Base-by-base conservation (phyloP, 2,113 vertebrate species). In the Desmodus rotundus region DNA sequence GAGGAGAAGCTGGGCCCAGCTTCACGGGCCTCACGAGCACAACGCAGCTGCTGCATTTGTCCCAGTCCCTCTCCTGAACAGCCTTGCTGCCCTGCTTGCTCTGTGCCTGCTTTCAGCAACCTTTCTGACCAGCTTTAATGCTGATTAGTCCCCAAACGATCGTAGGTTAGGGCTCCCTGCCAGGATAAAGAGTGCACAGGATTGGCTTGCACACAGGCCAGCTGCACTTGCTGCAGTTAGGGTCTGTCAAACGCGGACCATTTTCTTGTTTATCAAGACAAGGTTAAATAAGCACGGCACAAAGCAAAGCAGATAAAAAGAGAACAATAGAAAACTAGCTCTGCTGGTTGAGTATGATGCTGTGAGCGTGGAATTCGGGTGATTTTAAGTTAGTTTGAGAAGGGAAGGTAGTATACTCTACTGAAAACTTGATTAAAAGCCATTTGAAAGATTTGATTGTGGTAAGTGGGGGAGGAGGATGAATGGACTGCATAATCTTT, bases 111-210 rank as follows among this genome's bases (percentile, higher is more conserved):
- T 76, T 76, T 78, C 87, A 31, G 22, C 94, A 96, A 87, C 94
- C 95, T 96, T 97, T 67, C 89, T 95, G 86, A 96, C 91, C 81
- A 11, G 6, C 52, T 96, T 96, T 98, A 98, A 96, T 96, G 97
- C 96, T 98, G 97, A 98, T 98, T 97, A 98, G 85, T 96, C 91
- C 94, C 31, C 16, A 98, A 76, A 98, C 96, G 94, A 94, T 98
- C 96, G 87, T 96, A 97, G 97, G 89, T 58, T 93, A 95, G 96
- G 95, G 38, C 96, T 97, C 95, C 98, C 97, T 98, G 97, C 98
- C 97, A 98, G 96, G 87, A 87, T 0, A 95, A 96, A 96, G 96
- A 98, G 98, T 93, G 97, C 97, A 97, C 89, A 97, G 95, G 98
- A 98, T 91, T 93, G 90, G 97, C 95, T 97, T 97, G 97, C 0